Evolutionary conservation across 2,797 vertebrate species (phyloP), one percentile per base, ranked within the genome.

Genomic region (Coccyzus lansbergi): DNA sequence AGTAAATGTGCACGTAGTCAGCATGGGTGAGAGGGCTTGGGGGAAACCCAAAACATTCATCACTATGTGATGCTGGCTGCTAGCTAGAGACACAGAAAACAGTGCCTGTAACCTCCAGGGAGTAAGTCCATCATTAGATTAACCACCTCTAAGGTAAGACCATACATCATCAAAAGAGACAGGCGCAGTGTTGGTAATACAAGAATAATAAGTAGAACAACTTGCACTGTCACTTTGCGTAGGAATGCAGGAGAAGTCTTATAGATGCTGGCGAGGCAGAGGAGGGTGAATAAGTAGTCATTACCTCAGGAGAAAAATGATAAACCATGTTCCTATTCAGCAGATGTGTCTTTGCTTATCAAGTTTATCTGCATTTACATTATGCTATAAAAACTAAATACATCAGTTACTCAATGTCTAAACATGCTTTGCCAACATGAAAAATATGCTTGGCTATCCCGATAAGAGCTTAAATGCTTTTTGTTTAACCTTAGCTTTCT

Each of bases 121-220:
- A 96, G 80, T 92, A 55, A 96, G 81, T 93, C 76, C 83, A 95
- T 97, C 96, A 95, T 95, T 94, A 97, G 91, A 97, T 96, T 94
- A 97, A 91, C 93, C 88, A 94, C 93, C 38, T 29, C 77, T 67
- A 70, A 88, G 69, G 83, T 56, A 94, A 85, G 83, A 70, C 68
- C 64, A 93, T 90, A 76, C 51, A 96, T 97, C 96, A 97, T 96
- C 90, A 80, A 92, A 93, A 92, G 46, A 63, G 92, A 95, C 86
- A 96, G 91, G 78, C 1, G 2, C 78, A 76, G 78, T 42, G 68
- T 58, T 64, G 71, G 78, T 53, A 87, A 86, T 77, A 75, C 79
- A 89, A 52, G 76, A 95, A 96, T 92, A 93, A 83, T 56, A 95
- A 96, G 79, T 78, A 88, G 58, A 95, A 83, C 9, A 83, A 95